These are phyloP conservation scores for Leptopterna dolabrata DNA, from an alignment of 2,888 invertebrate species.

Conservation along the genomic window DNA sequence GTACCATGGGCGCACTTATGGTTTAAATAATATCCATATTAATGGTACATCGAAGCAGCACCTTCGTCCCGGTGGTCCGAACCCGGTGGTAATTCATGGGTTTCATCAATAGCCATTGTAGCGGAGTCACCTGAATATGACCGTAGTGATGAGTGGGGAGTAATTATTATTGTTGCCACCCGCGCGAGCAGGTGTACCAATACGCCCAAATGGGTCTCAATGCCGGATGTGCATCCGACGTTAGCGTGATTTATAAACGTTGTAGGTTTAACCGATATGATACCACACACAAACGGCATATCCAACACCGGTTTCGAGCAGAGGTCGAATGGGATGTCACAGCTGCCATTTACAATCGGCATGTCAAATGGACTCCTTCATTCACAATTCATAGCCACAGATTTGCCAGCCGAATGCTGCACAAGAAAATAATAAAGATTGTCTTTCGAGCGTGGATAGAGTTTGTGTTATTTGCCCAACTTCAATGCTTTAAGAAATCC, in stretches of 20 bases:
- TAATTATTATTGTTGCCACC: background rate
- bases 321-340: background rate
- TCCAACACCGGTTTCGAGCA: background rate
- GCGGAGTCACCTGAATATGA: background rate
- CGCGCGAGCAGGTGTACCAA: background rate
- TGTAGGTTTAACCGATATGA: background rate
- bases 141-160: background rate
- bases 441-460: too few relatives aligned
- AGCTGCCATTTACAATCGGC: too few relatives aligned
- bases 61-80: background rate
- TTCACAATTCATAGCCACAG: too few relatives aligned
- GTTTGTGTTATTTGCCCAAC: too few relatives aligned
- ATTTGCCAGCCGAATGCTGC: too few relatives aligned
- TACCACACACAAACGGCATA: background rate
- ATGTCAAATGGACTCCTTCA: too few relatives aligned
- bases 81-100: background rate
- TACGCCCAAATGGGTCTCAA: background rate
- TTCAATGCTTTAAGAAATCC: too few relatives aligned
- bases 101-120: constrained; percentile 12
- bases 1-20: background rate
- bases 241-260: constrained; percentile 5
- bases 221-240: constrained; percentile 12
- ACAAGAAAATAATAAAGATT: too few relatives aligned
- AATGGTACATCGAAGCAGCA: background rate
- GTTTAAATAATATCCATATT: constrained; percentile 12